These are phyloP conservation scores for Procavia capensis DNA, from an alignment of 2,113 vertebrate species.

Conservation along the genomic window DNA sequence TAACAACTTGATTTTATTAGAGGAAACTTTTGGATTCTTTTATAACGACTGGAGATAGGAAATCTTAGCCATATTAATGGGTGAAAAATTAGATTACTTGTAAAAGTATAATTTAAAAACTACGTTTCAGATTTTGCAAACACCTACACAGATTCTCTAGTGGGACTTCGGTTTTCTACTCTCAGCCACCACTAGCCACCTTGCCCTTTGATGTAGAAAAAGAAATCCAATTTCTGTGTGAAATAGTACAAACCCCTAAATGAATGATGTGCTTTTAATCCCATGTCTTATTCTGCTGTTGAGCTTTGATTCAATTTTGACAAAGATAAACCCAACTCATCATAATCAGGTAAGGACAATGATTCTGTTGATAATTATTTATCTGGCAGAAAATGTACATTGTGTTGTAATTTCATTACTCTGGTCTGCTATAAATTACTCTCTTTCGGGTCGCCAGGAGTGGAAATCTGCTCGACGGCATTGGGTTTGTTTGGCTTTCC, in stretches of 20 bases:
- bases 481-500: no score
- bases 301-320: neutral
- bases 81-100: constrained; percentile 31
- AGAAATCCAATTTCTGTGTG: neutral
- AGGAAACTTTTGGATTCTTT: neutral
- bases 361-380: neutral
- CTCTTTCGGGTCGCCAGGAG: no score
- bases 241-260: neutral
- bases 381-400: neutral
- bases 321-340: neutral
- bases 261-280: constrained; percentile 22
- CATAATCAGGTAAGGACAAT: neutral
- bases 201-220: neutral
- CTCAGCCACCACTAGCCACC: neutral
- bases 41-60: neutral
- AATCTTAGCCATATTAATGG: neutral
- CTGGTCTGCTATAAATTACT: neutral
- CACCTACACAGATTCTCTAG: neutral
- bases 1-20: constrained; percentile 31
- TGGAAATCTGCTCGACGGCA: no score
- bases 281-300: neutral
- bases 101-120: neutral
- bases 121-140: neutral
- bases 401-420: neutral
- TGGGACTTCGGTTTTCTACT: neutral